phyloP scores from a whole-genome alignment of 2,113 vertebrate species.

The Syngnathus scovelli region DNA sequence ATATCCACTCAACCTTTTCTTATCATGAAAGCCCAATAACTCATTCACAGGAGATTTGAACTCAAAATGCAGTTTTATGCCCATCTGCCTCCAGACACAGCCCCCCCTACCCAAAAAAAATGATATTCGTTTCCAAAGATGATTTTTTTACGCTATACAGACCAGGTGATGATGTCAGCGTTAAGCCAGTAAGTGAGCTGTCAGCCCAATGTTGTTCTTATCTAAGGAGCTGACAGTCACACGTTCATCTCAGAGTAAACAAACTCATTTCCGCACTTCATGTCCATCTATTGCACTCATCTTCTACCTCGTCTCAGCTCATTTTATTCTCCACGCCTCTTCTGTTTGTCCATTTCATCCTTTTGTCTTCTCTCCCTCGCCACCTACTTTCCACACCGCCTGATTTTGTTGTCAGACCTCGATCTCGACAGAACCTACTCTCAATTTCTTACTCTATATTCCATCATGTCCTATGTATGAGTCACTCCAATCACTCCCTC shows the following conservation, averaged over 20 bases:
- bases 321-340: conserved; percentile 23
- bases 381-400: neutral
- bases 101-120: neutral
- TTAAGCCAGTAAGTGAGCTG: conserved; percentile 45
- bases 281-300: conserved; percentile 19
- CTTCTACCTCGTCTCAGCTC: conserved; percentile 7
- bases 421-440: conserved; percentile 16
- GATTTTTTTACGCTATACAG: neutral
- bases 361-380: conserved; percentile 17
- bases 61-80: neutral
- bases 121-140: neutral
- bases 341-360: conserved; percentile 16
- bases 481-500: conserved; percentile 7
- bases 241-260: conserved; percentile 28
- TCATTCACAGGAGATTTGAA: neutral
- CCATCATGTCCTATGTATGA: conserved; percentile 6
- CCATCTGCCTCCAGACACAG: neutral
- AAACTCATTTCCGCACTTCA: conserved; percentile 48
- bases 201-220: conserved; percentile 46
- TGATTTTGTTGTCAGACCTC: conserved; percentile 38
- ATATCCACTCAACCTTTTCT: too few species aligned
- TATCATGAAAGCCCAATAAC: too few species aligned
- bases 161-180: conserved; percentile 23
- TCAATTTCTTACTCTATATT: conserved; percentile 26
- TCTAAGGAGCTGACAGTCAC: conserved; percentile 50